These are phyloP conservation scores for Sander lucioperca DNA, from an alignment of 2,113 vertebrate species.

Conservation along the genomic window DNA sequence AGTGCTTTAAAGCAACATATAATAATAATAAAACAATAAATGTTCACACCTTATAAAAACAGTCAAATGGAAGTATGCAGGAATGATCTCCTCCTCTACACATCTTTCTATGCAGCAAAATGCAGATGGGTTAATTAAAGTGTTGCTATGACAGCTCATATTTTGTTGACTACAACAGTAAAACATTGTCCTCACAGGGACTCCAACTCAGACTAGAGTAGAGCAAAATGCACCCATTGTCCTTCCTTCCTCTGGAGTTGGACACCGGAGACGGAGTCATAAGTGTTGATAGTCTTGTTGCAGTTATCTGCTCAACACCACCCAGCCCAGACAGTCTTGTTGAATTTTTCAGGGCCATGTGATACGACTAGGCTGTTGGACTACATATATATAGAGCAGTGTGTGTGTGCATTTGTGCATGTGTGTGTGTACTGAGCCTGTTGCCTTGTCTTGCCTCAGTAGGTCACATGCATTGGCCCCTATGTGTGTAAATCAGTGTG, in stretches of 20 bases:
- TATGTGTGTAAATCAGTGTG: constrained; percentile 27
- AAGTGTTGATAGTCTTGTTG: constrained; percentile 55
- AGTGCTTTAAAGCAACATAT: neutral
- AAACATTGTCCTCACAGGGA: neutral
- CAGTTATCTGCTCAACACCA: constrained; percentile 31
- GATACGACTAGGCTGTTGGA: constrained; percentile 70
- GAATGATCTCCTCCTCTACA: neutral
- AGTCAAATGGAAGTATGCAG: neutral
- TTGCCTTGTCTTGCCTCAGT: constrained; percentile 9
- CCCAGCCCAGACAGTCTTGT: constrained; percentile 62
- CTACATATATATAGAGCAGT: constrained; percentile 76
- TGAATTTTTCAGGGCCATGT: constrained; percentile 84
- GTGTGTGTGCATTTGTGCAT: constrained; percentile 36
- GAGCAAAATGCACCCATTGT: neutral
- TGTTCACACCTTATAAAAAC: neutral
- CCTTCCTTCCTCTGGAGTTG: neutral
- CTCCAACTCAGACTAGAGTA: neutral
- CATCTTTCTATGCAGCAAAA: neutral
- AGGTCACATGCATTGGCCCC: constrained; percentile 28
- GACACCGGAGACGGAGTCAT: constrained; percentile 20
- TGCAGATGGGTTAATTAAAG: neutral
- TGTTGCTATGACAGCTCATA: neutral
- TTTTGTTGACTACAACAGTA: neutral
- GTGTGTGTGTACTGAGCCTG: neutral
- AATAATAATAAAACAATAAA: neutral